phyloP scores from a whole-genome alignment of 1,140 invertebrate species.

The Drepana arcuata region DNA sequence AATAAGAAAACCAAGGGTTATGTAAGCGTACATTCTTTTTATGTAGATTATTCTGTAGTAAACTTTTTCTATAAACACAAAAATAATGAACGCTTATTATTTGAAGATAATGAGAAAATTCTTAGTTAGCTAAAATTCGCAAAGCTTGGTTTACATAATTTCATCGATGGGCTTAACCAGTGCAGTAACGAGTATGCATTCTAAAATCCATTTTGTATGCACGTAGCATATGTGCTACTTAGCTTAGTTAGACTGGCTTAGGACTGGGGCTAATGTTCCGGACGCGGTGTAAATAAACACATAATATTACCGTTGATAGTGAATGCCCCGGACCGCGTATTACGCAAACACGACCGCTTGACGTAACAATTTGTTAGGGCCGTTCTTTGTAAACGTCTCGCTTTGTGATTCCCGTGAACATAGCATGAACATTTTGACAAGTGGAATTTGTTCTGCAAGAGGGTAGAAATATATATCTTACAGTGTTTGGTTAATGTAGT shows the following conservation, averaged over 20 bases:
- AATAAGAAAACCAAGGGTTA: conserved; percentile 15
- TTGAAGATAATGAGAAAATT: too few species aligned
- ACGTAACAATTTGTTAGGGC: conserved; percentile 53
- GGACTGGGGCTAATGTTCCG: background rate
- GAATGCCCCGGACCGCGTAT: conserved; percentile 24
- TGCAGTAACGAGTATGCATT: too few species aligned
- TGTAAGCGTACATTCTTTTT: conserved; percentile 2
- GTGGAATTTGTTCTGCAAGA: conserved; percentile 53
- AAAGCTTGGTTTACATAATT: too few species aligned
- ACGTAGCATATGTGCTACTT: too few species aligned
- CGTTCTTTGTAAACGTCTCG: conserved; percentile 55
- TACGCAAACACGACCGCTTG: conserved; percentile 41
- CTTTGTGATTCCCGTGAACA: conserved; percentile 53
- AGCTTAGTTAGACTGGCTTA: background rate
- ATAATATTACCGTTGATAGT: conserved; percentile 33
- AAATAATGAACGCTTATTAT: too few species aligned
- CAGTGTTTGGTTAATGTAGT: too few species aligned
- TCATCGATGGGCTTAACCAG: too few species aligned
- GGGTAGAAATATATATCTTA: conserved; percentile 34
- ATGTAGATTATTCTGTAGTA: conserved; percentile 5
- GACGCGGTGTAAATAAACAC: conserved; percentile 20
- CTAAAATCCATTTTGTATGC: too few species aligned
- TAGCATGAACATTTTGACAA: conserved; percentile 60
- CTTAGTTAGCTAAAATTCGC: too few species aligned
- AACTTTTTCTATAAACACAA: background rate